Base-by-base conservation (phyloP, 2,888 invertebrate genomes). In the Conus canariensis region DNA sequence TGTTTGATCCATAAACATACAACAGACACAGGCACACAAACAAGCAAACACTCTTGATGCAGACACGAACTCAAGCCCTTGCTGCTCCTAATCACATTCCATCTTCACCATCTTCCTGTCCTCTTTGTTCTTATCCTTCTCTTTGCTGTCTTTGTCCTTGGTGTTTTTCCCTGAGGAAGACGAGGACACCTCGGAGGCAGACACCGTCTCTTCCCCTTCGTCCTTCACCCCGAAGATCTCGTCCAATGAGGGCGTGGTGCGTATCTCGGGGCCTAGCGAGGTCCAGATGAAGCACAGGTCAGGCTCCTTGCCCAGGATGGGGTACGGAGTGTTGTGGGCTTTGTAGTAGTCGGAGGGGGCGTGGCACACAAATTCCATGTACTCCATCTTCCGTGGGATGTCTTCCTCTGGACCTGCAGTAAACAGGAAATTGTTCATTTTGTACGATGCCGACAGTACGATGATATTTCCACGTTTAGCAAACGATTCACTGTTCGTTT, bases 341-440 rank as follows among this genome's bases (percentile, higher is more conserved):
- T 98, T 97, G 96, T 94, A 96, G 92, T 99, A 99, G 96, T 98
- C 98, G 0, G 98, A 98, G 0, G 99, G 0, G 0, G 98, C 98
- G 95, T 98, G 98, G 98, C 98, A 98, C 16, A 99, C 97, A 96
- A 99, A 99, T 95, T 98, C 98, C 97, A 99, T 98, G 93, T 97
- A 98, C 64, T 98, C 98, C 89, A 99, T 97, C 96, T 98, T 98
- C 10, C 99, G 97, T 0, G 98, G 98, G 3, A 98, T 97, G 93
- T 99, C 98, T 96, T 99, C 99, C 95, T 98, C 98, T 0, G 98
- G 98, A 5, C 99, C 98, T 98, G 95, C 80, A 22, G 45, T 2
- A 4, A 96, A 92, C 12, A 64, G 64, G 45, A 45, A 45, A 45
- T 45, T 45, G 45, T 45, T 45, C 45, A 45, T 89, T 87, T 45